phyloP scores from a whole-genome alignment of 1,140 invertebrate species.

The Pentalonia nigronervosa region DNA sequence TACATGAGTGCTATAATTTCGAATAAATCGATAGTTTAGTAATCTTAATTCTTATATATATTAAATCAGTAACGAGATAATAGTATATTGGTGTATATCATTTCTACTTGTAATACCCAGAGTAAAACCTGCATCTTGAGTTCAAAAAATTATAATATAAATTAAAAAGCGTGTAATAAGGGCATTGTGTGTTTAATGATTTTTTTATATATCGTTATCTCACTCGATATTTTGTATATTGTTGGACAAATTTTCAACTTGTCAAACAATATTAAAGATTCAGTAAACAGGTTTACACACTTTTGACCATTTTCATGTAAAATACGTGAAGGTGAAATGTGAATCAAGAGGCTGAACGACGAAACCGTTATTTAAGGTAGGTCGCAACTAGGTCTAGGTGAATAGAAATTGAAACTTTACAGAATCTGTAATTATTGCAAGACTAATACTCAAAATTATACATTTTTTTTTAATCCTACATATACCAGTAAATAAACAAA shows the following conservation, averaged over 20 bases:
- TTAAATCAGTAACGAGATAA: neutral
- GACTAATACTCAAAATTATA: neutral
- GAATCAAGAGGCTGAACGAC: neutral
- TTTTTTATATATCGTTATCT: neutral
- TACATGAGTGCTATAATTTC: neutral
- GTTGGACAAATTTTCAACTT: neutral
- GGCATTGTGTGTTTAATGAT: neutral
- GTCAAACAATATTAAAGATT: neutral
- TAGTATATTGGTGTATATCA: neutral
- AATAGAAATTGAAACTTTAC: conserved; percentile 27
- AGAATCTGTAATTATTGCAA: neutral
- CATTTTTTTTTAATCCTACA: neutral
- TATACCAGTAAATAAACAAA: neutral
- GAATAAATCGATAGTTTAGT: neutral
- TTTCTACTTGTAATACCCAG: neutral
- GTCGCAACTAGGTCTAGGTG: conserved; percentile 44
- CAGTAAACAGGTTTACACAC: conserved; percentile 19
- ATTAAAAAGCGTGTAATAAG: neutral
- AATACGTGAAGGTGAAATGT: conserved; percentile 20
- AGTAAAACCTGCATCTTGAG: neutral
- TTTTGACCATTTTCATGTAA: conserved; percentile 25
- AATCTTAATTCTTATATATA: neutral
- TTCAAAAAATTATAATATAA: neutral
- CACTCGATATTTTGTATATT: neutral
- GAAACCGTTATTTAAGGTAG: neutral